These are phyloP conservation scores for Bufotes viridis DNA, from an alignment of 2,797 vertebrate genomes.

Conservation along the genomic window DNA sequence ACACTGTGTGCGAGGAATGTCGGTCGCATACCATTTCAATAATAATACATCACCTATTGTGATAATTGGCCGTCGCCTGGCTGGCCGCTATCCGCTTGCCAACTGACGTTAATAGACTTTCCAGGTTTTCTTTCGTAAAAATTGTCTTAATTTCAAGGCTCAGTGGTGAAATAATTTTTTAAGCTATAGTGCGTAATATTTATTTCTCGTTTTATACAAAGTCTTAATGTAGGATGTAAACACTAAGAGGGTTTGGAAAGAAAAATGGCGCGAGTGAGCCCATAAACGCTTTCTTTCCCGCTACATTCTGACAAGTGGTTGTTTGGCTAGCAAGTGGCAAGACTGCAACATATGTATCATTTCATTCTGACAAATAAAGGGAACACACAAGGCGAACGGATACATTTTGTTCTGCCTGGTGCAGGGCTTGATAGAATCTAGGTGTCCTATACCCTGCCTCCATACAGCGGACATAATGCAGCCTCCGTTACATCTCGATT, in stretches of 20 bases:
- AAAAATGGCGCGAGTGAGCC: neutral
- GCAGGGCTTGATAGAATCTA: neutral
- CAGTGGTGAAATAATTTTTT: conserved; percentile 14
- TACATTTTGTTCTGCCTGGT: neutral
- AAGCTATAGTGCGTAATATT: neutral
- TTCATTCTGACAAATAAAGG: neutral
- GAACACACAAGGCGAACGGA: neutral
- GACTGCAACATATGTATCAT: neutral
- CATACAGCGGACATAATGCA: too few species aligned
- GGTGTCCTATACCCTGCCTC: too few species aligned
- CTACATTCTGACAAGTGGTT: neutral
- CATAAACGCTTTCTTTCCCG: neutral
- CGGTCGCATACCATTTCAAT: neutral
- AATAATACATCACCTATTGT: conserved; percentile 27
- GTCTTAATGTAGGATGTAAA: neutral
- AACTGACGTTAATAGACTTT: neutral
- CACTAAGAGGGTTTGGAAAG: neutral
- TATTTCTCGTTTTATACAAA: neutral
- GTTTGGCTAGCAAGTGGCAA: neutral
- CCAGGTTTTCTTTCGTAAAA: neutral
- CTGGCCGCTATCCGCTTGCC: neutral
- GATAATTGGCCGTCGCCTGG: conserved; percentile 20
- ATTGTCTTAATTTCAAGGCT: neutral
- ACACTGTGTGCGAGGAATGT: neutral
- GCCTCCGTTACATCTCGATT: too few species aligned